Evolutionary conservation across 2,113 vertebrate species (phyloP).

Genomic region (Daphoenositta chrysoptera): DNA sequence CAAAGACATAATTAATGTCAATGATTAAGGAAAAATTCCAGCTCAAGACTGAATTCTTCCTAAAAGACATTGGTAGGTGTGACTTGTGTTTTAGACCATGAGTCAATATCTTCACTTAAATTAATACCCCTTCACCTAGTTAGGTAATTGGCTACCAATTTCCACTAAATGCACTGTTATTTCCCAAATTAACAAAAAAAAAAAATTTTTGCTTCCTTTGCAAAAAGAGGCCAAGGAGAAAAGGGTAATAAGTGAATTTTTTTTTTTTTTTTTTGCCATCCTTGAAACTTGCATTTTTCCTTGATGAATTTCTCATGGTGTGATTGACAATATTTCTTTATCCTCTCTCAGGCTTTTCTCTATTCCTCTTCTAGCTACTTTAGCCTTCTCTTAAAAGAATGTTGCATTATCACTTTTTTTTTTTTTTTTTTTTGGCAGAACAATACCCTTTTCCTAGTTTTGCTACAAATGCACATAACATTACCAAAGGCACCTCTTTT

Average conservation of each 20-base stretch:
- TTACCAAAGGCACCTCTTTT: background rate
- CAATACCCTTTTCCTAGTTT: background rate
- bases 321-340: background rate
- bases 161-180: background rate
- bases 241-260: background rate
- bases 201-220: background rate
- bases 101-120: background rate
- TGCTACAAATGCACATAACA: background rate
- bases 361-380: background rate
- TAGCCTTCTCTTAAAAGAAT: background rate
- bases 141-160: background rate
- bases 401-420: background rate
- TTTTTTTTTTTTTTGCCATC: background rate
- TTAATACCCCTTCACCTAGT: background rate
- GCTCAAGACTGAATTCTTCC: background rate
- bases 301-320: background rate
- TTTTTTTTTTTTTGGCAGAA: background rate
- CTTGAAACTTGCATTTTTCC: background rate
- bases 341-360: background rate
- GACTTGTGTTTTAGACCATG: background rate
- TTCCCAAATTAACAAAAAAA: background rate
- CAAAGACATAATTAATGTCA: background rate
- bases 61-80: background rate
- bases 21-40: background rate
- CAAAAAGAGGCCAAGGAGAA: background rate